Evolutionary conservation across 2,113 vertebrate genomes (phyloP), one percentile per base, ranked within the genome.

Genomic region (Aldabrachelys gigantea): DNA sequence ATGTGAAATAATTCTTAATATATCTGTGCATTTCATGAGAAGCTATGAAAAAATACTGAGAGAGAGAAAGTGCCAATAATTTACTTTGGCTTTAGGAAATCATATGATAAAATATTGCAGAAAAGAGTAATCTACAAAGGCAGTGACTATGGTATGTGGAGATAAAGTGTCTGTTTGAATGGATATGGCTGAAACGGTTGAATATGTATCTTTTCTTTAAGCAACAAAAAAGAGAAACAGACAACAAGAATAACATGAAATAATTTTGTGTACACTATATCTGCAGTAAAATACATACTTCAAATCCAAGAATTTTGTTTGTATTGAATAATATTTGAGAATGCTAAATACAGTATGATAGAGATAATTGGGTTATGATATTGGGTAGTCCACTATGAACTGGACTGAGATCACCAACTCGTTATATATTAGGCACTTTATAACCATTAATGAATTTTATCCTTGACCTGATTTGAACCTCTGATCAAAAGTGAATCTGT

Each of bases 231-330:
- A 76, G 22, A 76, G 75, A 27, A 95, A 52, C 4, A 25, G 80
- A 82, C 0, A 47, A 65, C 12, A 82, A 50, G 52, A 0, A 89
- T 1, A 62, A 69, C 56, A 89, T 10, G 65, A 31, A 89, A 65
- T 50, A 59, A 50, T 91, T 94, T 83, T 87, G 16, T 84, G 35
- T 76, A 76, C 41, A 44, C 38, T 44, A 44, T n/a, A 92, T 17
- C 3, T 49, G 13, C 59, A 35, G 54, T 84, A 79, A 95, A 87
- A 84, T 56, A 44, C 6, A 49, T 75, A 52, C 19, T 29, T 12
- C 4, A 44, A 82, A 27, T 57, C 8, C 53, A 57, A 27, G 25
- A 54, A 82, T 82, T 5, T 44, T 56, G 38, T 76, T 41, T 76
- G 38, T 38, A 44, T 25, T 41, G 22, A 38, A 76, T 44, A 76